Evolutionary conservation across 2,797 vertebrate species (phyloP), one percentile per base, ranked within the genome.

Genomic region (Corythornis leucogaster): DNA sequence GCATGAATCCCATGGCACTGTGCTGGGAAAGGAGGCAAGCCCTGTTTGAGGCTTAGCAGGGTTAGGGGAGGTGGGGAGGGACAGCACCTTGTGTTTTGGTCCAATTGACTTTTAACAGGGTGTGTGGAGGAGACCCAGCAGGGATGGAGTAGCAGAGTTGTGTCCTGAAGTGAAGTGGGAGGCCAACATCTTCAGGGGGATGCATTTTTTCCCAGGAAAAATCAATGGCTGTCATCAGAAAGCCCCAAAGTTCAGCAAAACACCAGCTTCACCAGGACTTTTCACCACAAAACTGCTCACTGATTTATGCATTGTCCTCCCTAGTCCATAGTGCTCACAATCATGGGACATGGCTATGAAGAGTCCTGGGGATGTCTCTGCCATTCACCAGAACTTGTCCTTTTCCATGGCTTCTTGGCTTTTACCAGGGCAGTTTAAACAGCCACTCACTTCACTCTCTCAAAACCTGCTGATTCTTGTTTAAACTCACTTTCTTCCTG

Each of bases 391-490:
- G 6, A 5, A 42, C 12, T 3, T 2, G 12, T 18, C n/a, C 63
- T 59, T 87, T 83, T 54, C 38, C 8, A 5, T 24, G 45, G 28
- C 35, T 92, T 80, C 53, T 35, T 73, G 38, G 46, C 31, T 71
- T 89, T 82, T 69, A 42, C 57, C 8, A 8, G 53, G 17, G 30
- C 30, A 76, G 20, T 28, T 35, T 48, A 75, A 80, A 55, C n/a
- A 84, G 76, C 45, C 6, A 22, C 81, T 92, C 73, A 35, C 77
- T 92, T 89, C 2, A 6, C 46, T 70, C 76, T 88, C 83, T 58
- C 51, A 55, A 87, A 79, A 74, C 81, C 73, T 89, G 71, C 87
- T 91, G 59, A 79, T 95, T 80, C 69, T 95, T 94, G 71, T 89
- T 96, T 93, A 89, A 95, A 83, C 67, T 87, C 0, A 0, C 61